Conservation (phyloP, 2,797 vertebrate genomes). For the Myotis daubentonii region DNA sequence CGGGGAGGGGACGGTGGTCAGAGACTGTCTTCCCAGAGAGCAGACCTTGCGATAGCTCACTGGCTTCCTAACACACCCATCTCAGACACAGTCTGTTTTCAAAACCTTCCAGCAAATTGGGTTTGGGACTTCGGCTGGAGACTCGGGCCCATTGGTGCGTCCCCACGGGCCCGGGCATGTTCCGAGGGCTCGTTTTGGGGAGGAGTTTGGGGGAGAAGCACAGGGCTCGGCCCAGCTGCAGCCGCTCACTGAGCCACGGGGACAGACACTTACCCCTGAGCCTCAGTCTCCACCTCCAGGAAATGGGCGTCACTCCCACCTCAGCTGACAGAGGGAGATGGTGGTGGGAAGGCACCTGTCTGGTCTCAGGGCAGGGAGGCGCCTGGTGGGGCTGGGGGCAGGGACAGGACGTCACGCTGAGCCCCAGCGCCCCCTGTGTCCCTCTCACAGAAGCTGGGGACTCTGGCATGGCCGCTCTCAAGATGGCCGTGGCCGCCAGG, state of each 20-base stretch:
- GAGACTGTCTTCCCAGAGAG: neutral
- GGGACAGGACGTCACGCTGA: neutral
- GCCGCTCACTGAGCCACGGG: neutral
- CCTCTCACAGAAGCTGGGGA: neutral
- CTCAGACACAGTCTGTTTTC: neutral
- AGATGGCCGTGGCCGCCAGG: slow-evolving; percentile 34
- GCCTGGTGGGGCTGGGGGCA: neutral
- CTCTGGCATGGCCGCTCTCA: neutral
- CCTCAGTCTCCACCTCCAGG: neutral
- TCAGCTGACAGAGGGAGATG: neutral
- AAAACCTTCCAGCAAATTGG: neutral
- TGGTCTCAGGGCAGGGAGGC: neutral
- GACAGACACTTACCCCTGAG: neutral
- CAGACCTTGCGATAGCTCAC: neutral
- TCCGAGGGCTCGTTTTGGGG: neutral
- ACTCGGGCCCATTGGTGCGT: neutral
- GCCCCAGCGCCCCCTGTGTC: neutral
- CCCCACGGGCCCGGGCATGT: neutral
- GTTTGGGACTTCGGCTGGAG: neutral
- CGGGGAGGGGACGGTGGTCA: neutral
- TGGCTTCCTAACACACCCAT: neutral
- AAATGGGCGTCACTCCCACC: neutral
- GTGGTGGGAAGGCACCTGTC: neutral
- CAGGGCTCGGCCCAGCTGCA: fast-evolving
- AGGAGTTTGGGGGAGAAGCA: no score